Evolutionary conservation across 2,888 invertebrate genomes (phyloP).

Genomic region (Drosophila affinis): DNA sequence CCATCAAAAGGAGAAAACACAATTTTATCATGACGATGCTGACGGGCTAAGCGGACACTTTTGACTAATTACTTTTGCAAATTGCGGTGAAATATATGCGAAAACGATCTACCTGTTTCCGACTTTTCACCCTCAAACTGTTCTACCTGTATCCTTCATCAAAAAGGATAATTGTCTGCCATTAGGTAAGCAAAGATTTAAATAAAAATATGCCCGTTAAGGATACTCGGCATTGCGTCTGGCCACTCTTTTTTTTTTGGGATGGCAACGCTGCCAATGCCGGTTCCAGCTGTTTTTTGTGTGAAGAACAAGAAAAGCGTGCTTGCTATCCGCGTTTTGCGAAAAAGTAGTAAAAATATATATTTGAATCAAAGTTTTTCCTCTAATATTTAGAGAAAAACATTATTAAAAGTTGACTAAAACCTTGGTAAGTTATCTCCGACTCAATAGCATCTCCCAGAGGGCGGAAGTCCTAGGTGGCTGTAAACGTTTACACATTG

Average conservation of each 20-base stretch:
- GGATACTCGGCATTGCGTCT: neutral
- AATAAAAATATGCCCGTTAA: neutral
- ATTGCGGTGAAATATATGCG: slow-evolving; percentile 10
- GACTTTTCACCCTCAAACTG: neutral
- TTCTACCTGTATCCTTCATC: neutral
- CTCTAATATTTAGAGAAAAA: neutral
- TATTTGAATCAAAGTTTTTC: neutral
- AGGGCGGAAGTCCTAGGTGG: neutral
- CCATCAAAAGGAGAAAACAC: slow-evolving; percentile 25
- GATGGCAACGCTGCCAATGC: slow-evolving; percentile 53
- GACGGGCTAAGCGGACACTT: neutral
- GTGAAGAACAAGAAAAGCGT: slow-evolving; percentile 47
- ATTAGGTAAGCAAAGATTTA: slow-evolving; percentile 4
- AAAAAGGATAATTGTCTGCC: slow-evolving; percentile 15
- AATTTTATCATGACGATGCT: slow-evolving; percentile 43
- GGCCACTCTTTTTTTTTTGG: neutral
- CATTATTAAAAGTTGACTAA: no score
- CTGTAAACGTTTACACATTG: neutral
- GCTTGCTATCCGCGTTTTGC: slow-evolving; percentile 33
- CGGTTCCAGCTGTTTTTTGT: slow-evolving; percentile 45
- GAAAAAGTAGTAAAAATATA: slow-evolving; percentile 11
- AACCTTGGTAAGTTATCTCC: slow-evolving; percentile 15
- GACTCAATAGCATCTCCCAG: neutral
- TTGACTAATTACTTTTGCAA: slow-evolving; percentile 44
- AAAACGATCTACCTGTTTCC: slow-evolving; percentile 47